Base-by-base conservation (phyloP, 2,113 vertebrate genomes). In the Gobiocypris rarus region DNA sequence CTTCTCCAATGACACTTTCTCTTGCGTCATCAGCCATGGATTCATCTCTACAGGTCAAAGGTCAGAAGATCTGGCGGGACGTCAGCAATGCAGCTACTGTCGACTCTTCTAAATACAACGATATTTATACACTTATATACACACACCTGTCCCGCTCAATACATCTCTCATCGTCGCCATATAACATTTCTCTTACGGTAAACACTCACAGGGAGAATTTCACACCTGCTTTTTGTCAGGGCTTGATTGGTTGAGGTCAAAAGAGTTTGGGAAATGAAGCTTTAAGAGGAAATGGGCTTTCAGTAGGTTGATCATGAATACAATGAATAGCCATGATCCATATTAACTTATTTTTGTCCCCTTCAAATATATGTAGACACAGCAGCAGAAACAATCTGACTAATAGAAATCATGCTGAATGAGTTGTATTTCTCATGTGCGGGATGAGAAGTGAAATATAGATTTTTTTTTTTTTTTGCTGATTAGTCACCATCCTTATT, bases 141-240 rank as follows among this genome's bases (percentile, higher is more conserved):
- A 65, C 85, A 67, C 48, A 52, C 34, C 34, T 81, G 67, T 67
- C 77, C 14, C 70, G 38, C 71, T 76, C 65, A 77, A 19, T 43
- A 71, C 50, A 84, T 58, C 75, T 69, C 75, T 84, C 76, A 38
- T 45, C 76, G n/a, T 24, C 15, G 48, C 1, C 43, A 65, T n/a
- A 31, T 17, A 31, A 63, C 65, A 54, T 82, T 73, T 80, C 17
- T 1, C 41, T 84, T 84, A 82, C 73, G 59, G 83, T 76, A 82
- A 84, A 63, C 78, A 82, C 11, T 28, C 19, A 26, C 11, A 31
- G n/a, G 67, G 50, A 34, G 11, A 76, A 56, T 54, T n/a, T 81
- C 63, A 75, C 85, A 86, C 85, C 70, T 86, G 82, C 14, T 75
- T 28, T 74, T 86, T 41, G 70, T 67, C 78, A 61, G 85, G 9